Conservation (phyloP, 1,140 invertebrate genomes). For the Apolygus lucorum region DNA sequence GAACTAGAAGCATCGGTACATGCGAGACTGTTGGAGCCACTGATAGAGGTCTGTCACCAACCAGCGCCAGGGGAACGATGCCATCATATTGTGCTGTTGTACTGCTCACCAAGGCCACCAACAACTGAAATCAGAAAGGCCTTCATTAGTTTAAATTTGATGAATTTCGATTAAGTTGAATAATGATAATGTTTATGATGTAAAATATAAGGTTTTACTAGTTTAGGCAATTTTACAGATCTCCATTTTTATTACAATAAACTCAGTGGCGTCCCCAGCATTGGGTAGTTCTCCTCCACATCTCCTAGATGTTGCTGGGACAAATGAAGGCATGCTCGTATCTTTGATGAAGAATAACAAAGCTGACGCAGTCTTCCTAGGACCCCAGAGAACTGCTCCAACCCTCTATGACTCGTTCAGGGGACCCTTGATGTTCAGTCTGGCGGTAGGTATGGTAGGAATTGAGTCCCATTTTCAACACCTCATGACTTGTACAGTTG, state of each 20-base stretch:
- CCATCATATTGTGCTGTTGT: neutral
- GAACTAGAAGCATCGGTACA: slow-evolving; percentile 30
- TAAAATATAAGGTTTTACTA: neutral
- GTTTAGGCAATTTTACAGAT: neutral
- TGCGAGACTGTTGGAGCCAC: slow-evolving; percentile 25
- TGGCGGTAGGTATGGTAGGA: too few species aligned
- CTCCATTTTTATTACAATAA: neutral
- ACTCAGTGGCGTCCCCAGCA: neutral
- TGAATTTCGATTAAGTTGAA: neutral
- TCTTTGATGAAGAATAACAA: too few species aligned
- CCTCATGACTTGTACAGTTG: too few species aligned
- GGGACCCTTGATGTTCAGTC: too few species aligned
- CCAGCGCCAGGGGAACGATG: slow-evolving; percentile 26
- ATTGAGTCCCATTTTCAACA: too few species aligned
- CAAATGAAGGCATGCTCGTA: too few species aligned
- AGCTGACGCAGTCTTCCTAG: too few species aligned
- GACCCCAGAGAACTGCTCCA: too few species aligned
- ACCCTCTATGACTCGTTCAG: too few species aligned
- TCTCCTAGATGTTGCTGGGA: too few species aligned
- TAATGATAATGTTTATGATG: neutral
- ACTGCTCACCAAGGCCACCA: neutral
- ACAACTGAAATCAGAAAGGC: slow-evolving; percentile 5
- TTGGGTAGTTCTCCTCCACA: too few species aligned
- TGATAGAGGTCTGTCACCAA: slow-evolving; percentile 29
- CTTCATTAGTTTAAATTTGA: neutral